Evolutionary conservation across 2,797 vertebrate genomes (phyloP), one percentile per base, ranked within the genome.

Genomic region (Helarctos malayanus): DNA sequence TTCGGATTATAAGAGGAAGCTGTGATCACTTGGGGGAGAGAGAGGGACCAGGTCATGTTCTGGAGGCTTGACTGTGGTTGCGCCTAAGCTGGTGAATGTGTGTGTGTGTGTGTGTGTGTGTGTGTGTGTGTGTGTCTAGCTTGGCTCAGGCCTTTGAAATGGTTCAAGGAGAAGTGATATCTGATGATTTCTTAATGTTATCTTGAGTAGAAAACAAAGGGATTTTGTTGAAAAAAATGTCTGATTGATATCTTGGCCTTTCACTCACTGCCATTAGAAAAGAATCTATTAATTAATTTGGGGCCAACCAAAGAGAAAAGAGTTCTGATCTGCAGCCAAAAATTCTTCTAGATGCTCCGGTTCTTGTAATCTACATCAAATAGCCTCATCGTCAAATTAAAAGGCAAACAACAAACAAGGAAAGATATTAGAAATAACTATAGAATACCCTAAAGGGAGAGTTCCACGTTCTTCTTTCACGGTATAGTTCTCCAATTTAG

Each of bases 111-210:
- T 63, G 16, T 45, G 27, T 81, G 7, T 27, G 21, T 47, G 45
- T 54, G 47, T 16, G 5, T 73, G 16, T 79, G 57, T n/a, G 32
- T 88, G 4, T 86, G 14, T 95, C 35, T 65, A 73, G 5, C 79
- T 96, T 96, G 85, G 18, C 32, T 89, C 47, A 94, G 73, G 35
- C 14, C 32, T 98, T 86, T 94, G 69, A 91, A 89, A 89, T 7
- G 56, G 63, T 93, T 94, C 68, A 93, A 96, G 81, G 59, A 91
- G 73, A 97, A 95, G 15, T 91, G 85, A 76, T 65, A 95, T 86
- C 88, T 95, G 45, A 94, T 89, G 41, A 79, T 92, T 96, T 96
- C 47, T 89, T 89, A 89, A 96, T 95, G 80, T 94, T 94, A 95
- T 91, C 63, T 94, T 91, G 47, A 94, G 18, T 93, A 92, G 79